Percentiles rank a stretch among this genome's conserved stretches.
Evolutionary conservation across 2,888 invertebrate genomes (phyloP).

Genomic region (Epicampocera succincta): DNA sequence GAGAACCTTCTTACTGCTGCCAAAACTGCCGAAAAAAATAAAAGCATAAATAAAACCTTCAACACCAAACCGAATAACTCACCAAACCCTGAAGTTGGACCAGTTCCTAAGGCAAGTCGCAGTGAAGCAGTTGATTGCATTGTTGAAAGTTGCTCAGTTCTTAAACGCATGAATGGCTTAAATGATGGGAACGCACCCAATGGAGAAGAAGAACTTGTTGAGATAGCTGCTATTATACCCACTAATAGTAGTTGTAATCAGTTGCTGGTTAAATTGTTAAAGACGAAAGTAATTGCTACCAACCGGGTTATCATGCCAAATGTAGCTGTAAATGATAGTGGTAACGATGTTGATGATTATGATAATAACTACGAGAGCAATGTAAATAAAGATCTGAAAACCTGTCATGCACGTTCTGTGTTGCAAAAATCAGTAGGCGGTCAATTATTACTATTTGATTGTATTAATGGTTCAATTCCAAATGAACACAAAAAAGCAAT

Average conservation of each 20-base stretch:
- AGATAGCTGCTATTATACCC: slow-evolving; percentile 85
- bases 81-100: slow-evolving; percentile 71
- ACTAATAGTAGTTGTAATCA: slow-evolving; percentile 86
- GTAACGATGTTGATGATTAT: slow-evolving; percentile 73
- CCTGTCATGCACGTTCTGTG: slow-evolving; percentile 32
- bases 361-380: slow-evolving; percentile 71
- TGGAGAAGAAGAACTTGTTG: slow-evolving; percentile 74
- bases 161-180: slow-evolving; percentile 77
- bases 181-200: slow-evolving; percentile 70
- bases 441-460: slow-evolving; percentile 77
- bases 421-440: slow-evolving; percentile 73
- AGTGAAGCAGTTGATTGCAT: slow-evolving; percentile 78
- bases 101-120: slow-evolving; percentile 78
- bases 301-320: slow-evolving; percentile 78
- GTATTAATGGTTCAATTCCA: slow-evolving; percentile 75
- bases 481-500: slow-evolving; percentile 79
- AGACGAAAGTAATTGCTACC: slow-evolving; percentile 71
- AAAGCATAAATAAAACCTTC: slow-evolving; percentile 66
- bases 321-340: slow-evolving; percentile 72
- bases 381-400: slow-evolving; percentile 25
- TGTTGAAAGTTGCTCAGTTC: slow-evolving; percentile 77
- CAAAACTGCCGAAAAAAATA: slow-evolving; percentile 70
- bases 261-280: slow-evolving; percentile 83
- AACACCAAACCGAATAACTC: slow-evolving; percentile 72
- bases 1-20: slow-evolving; percentile 75